A percentile compares a stretch with the other conserved stretches of the same genome.
Conservation (phyloP, 2,888 invertebrate species). For the Dynastes hyllus region DNA sequence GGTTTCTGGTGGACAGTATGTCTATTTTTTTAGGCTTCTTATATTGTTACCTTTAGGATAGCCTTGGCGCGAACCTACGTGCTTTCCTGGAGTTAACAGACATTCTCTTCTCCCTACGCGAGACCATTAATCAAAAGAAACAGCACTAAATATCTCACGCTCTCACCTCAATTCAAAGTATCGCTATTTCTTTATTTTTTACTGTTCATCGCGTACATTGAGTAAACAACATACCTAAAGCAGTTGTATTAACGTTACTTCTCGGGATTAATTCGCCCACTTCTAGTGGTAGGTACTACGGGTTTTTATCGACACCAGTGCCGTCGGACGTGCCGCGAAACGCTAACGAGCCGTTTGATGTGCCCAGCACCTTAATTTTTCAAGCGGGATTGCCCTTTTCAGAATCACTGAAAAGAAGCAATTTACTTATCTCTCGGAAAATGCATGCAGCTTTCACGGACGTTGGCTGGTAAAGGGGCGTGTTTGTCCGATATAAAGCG, state of each 20-base stretch:
- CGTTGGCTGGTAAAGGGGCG: slow-evolving; percentile 8
- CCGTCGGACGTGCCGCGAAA: slow-evolving; percentile 34
- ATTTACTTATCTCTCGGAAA: slow-evolving; percentile 43
- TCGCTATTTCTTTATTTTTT: too few species aligned
- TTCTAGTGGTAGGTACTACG: neutral
- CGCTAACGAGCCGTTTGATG: slow-evolving; percentile 37
- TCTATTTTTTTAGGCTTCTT: too few species aligned
- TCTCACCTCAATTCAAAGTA: too few species aligned
- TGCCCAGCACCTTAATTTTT: slow-evolving; percentile 40
- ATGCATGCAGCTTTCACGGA: slow-evolving; percentile 34
- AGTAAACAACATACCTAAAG: neutral
- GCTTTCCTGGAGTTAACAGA: too few species aligned
- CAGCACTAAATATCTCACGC: too few species aligned
- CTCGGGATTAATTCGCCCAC: slow-evolving; percentile 22
- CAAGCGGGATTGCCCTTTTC: slow-evolving; percentile 45
- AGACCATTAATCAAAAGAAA: too few species aligned
- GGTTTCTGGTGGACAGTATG: too few species aligned
- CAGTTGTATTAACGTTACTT: slow-evolving; percentile 24
- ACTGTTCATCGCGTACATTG: too few species aligned
- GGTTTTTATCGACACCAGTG: slow-evolving; percentile 30
- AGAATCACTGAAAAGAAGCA: slow-evolving; percentile 46
- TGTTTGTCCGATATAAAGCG: slow-evolving; percentile 7
- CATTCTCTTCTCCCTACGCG: too few species aligned
- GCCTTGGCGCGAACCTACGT: too few species aligned
- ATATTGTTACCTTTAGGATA: too few species aligned